Conservation (phyloP, 1,140 invertebrate species). For the Euwallacea fornicatus region DNA sequence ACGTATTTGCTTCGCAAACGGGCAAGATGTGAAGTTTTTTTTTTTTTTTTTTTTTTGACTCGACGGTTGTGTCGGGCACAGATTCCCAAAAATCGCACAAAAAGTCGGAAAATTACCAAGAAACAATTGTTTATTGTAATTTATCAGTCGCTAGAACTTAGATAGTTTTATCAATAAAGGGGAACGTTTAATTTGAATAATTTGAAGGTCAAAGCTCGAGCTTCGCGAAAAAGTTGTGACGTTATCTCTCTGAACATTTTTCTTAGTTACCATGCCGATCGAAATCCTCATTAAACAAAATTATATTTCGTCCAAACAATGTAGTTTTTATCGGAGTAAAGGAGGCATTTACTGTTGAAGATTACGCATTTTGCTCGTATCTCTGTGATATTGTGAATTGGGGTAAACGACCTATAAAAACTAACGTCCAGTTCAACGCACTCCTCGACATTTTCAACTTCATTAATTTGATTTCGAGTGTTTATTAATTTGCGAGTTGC, state of each 20-base stretch:
- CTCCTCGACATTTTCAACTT: conserved; percentile 9
- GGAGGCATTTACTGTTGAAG: conserved; percentile 3
- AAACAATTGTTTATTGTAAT: too few relatives aligned
- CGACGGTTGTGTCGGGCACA: too few relatives aligned
- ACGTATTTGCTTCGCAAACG: too few relatives aligned
- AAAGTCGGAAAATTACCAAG: too few relatives aligned
- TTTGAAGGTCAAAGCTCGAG: too few relatives aligned
- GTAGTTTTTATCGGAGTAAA: conserved; percentile 11
- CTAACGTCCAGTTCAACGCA: conserved; percentile 10
- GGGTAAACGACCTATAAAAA: conserved; percentile 30
- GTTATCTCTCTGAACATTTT: neutral
- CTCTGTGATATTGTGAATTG: conserved; percentile 20
- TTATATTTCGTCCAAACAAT: conserved; percentile 8
- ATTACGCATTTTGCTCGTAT: conserved; percentile 21
- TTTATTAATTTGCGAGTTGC: conserved; percentile 13
- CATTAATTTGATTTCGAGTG: conserved; percentile 16
- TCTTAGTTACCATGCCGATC: neutral
- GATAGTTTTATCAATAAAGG: too few relatives aligned
- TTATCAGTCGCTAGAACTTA: too few relatives aligned
- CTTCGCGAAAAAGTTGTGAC: neutral
- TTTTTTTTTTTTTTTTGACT: too few relatives aligned
- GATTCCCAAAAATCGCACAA: too few relatives aligned
- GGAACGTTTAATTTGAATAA: too few relatives aligned
- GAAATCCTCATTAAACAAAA: conserved; percentile 6
- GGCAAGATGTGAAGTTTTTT: too few relatives aligned